These are phyloP conservation scores for Laspeyria flexula DNA, from an alignment of 2,888 invertebrate species.

Conservation along the genomic window DNA sequence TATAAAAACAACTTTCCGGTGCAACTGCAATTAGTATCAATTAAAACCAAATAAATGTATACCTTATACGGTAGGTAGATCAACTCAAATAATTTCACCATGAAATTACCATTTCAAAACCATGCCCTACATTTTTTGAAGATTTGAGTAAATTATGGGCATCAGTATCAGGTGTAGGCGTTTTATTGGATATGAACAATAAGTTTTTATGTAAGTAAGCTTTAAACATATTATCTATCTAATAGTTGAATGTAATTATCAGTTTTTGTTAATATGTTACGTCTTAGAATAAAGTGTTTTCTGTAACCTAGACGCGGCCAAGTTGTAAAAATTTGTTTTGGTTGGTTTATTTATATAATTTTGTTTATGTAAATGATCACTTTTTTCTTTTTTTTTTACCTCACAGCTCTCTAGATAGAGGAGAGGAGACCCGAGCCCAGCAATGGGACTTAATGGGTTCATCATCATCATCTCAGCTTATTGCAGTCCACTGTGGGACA, in stretches of 20 bases:
- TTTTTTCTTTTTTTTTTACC: too few species aligned
- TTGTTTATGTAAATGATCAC: too few species aligned
- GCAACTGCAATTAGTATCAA: constrained; percentile 19
- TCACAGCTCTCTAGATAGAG: too few species aligned
- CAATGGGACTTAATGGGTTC: too few species aligned
- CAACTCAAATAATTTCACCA: constrained; percentile 10
- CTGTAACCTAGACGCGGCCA: too few species aligned
- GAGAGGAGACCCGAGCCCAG: too few species aligned
- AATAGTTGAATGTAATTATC: background rate
- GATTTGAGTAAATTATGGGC: constrained; percentile 1
- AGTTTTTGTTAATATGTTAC: background rate
- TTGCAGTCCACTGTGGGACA: too few species aligned
- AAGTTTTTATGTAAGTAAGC: background rate
- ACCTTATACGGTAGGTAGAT: constrained; percentile 8
- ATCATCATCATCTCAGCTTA: too few species aligned
- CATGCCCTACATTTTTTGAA: constrained; percentile 11
- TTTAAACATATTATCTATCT: too few species aligned
- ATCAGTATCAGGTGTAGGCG: constrained; percentile 8
- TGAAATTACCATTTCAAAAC: constrained; percentile 14
- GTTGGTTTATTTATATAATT: too few species aligned
- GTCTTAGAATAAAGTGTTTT: too few species aligned
- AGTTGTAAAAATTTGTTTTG: too few species aligned
- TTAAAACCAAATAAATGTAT: constrained; percentile 15
- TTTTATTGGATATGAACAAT: constrained; percentile 2
- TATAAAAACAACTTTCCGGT: constrained; percentile 2